phyloP scores from a whole-genome alignment of 1,140 invertebrate species.

The Drepana arcuata region DNA sequence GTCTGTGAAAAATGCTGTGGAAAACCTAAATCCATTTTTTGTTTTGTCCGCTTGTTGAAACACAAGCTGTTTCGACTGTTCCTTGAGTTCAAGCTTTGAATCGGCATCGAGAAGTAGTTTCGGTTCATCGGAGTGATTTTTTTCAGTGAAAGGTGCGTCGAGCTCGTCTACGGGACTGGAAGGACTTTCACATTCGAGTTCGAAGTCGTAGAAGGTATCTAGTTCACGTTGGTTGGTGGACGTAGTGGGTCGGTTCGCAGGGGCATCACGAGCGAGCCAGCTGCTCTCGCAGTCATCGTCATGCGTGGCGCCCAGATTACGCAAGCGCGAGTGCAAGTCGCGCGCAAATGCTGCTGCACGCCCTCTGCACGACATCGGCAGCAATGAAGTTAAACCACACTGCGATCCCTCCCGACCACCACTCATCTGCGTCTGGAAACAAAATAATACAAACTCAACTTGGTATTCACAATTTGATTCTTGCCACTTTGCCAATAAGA shows the following conservation, averaged over 20 bases:
- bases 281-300: constrained; percentile 57
- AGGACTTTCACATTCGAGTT: constrained; percentile 75
- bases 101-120: constrained; percentile 67
- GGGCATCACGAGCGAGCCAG: constrained; percentile 52
- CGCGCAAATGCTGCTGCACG: constrained; percentile 85
- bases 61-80: constrained; percentile 36
- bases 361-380: constrained; percentile 81
- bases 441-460: constrained; percentile 12
- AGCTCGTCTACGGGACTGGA: constrained; percentile 79
- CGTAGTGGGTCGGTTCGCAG: constrained; percentile 50
- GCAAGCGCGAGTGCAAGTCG: constrained; percentile 80
- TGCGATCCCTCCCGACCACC: constrained; percentile 57
- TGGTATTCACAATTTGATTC: no score
- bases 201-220: constrained; percentile 72
- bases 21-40: constrained; percentile 57
- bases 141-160: constrained; percentile 60
- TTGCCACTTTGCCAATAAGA: no score
- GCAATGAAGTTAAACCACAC: constrained; percentile 66
- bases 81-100: constrained; percentile 38
- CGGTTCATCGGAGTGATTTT: constrained; percentile 58
- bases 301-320: constrained; percentile 75
- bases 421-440: constrained; percentile 69
- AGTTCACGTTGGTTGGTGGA: constrained; percentile 61
- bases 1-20: constrained; percentile 54
- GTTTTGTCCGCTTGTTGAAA: constrained; percentile 47